These are phyloP conservation scores for Orthosia gothica DNA, from an alignment of 2,888 invertebrate genomes.

Conservation along the genomic window DNA sequence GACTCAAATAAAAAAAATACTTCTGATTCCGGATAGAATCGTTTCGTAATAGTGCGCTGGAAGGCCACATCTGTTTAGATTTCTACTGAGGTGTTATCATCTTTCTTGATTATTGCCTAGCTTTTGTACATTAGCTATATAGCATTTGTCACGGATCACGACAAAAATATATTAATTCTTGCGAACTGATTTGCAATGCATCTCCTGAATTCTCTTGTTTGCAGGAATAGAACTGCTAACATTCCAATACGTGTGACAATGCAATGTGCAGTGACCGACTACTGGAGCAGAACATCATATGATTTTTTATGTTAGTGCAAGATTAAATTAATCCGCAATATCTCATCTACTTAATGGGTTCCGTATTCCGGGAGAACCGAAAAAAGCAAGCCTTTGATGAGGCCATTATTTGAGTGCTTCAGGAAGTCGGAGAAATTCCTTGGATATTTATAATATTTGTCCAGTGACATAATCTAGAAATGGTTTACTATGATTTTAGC, in stretches of 20 bases:
- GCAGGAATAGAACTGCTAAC: neutral
- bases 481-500: neutral
- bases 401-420: neutral
- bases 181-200: neutral
- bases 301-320: neutral
- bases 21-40: conserved; percentile 51
- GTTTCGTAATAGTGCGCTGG: conserved; percentile 55
- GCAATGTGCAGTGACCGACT: conserved; percentile 1
- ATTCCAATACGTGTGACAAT: conserved; percentile 6
- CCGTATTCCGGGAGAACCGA: neutral
- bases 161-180: neutral
- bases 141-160: neutral
- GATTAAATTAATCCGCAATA: neutral
- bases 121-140: neutral
- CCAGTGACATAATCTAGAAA: neutral
- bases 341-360: neutral
- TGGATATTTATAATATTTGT: neutral
- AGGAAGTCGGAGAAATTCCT: neutral
- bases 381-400: neutral
- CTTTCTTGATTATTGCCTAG: neutral
- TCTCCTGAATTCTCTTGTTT: neutral
- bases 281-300: conserved; percentile 18
- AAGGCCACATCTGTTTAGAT: conserved; percentile 16
- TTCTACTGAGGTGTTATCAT: neutral
- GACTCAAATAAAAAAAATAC: conserved; percentile 64